Percentiles rank a stretch among this genome's conserved stretches.
Conservation (phyloP, 2,113 vertebrate species). For the Elachura formosa region DNA sequence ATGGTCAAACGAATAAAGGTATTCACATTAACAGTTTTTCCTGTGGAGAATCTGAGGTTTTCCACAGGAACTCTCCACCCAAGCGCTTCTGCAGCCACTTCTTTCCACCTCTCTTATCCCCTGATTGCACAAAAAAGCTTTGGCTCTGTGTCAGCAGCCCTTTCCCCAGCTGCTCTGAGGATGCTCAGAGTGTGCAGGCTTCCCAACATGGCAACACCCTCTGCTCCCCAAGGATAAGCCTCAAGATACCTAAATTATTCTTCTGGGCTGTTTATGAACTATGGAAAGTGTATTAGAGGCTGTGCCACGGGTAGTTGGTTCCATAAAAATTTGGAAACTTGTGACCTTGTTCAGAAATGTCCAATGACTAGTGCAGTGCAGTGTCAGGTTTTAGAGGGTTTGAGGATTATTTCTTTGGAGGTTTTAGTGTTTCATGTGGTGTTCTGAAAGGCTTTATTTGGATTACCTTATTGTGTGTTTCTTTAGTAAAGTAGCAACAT, state of each 20-base stretch:
- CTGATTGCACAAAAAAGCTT: not conserved
- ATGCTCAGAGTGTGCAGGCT: not conserved
- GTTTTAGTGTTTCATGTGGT: not conserved
- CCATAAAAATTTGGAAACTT: not conserved
- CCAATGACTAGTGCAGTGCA: too few relatives aligned
- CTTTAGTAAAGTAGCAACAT: not conserved
- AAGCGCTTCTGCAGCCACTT: not conserved
- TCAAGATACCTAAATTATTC: not conserved
- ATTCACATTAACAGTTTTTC: not conserved
- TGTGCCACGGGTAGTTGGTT: not conserved
- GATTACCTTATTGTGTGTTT: not conserved
- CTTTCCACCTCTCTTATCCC: not conserved
- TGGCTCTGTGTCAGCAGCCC: not conserved
- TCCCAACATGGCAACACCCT: not conserved
- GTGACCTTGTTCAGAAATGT: not conserved
- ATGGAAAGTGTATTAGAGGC: not conserved
- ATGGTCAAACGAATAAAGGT: not conserved
- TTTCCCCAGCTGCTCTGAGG: not conserved
- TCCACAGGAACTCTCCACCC: not conserved
- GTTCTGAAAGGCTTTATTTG: not conserved
- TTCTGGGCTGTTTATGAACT: not conserved
- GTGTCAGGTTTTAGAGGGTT: not conserved
- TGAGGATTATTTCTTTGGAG: not conserved
- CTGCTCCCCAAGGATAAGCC: not conserved
- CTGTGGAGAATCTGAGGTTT: not conserved